These are phyloP conservation scores for Phania funesta DNA, from an alignment of 2,888 invertebrate genomes.

Conservation along the genomic window DNA sequence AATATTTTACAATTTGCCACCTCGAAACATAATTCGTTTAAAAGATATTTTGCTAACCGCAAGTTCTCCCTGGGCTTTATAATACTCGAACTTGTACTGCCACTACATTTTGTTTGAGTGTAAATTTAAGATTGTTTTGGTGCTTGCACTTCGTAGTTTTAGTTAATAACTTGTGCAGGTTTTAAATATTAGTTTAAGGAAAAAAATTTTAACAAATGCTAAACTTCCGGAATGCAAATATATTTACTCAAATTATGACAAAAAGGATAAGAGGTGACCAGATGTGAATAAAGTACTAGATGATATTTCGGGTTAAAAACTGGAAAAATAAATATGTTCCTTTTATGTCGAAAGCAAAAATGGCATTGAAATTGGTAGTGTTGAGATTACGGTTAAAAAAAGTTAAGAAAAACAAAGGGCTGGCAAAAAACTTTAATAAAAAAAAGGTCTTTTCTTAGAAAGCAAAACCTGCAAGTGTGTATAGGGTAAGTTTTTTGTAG, in stretches of 20 bases:
- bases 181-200: slow-evolving; percentile 53
- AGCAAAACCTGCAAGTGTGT: no score
- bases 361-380: no score
- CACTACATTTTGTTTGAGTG: slow-evolving; percentile 4
- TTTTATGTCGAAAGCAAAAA: no score
- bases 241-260: slow-evolving; percentile 18
- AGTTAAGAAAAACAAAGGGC: no score
- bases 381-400: no score
- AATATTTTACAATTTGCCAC: neutral
- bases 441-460: no score
- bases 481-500: no score
- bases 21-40: neutral
- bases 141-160: no score
- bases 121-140: slow-evolving; percentile 3
- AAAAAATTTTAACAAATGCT: slow-evolving; percentile 40
- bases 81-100: neutral
- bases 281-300: neutral
- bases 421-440: no score
- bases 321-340: no score
- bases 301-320: neutral
- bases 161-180: slow-evolving; percentile 54
- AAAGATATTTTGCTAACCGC: slow-evolving; percentile 18
- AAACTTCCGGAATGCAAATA: slow-evolving; percentile 24
- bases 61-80: neutral
- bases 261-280: slow-evolving; percentile 18